Conservation (phyloP, 1,140 invertebrate species). For the Eupristina koningsbergeri region DNA sequence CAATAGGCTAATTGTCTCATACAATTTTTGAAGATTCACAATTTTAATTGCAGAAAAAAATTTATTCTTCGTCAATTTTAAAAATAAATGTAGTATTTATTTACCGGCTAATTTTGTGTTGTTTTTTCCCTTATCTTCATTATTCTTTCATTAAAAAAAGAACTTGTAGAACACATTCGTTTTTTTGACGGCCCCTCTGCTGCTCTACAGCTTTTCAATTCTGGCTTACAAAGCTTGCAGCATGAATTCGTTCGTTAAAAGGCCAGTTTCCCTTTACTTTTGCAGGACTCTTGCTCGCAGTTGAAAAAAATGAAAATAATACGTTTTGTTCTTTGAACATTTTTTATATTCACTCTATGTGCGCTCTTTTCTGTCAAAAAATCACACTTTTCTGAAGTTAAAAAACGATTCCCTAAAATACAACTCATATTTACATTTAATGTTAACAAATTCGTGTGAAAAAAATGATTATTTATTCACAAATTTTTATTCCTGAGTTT, state of each 20-base stretch:
- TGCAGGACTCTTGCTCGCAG: neutral
- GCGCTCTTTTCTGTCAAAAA: neutral
- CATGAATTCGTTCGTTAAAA: conserved; percentile 44
- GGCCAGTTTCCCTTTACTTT: conserved; percentile 36
- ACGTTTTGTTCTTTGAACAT: conserved; percentile 11
- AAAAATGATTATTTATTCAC: neutral
- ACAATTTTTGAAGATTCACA: neutral
- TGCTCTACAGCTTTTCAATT: conserved; percentile 36
- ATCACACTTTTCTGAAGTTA: neutral
- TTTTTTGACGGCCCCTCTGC: conserved; percentile 14
- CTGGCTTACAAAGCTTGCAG: conserved; percentile 29
- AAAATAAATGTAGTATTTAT: neutral
- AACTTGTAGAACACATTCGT: neutral
- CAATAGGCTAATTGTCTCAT: too few species aligned
- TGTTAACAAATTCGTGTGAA: neutral
- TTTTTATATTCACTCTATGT: conserved; percentile 3
- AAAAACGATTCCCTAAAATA: neutral
- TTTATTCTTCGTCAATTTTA: neutral
- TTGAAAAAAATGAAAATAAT: conserved; percentile 31
- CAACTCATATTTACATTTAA: neutral
- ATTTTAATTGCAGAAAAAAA: neutral
- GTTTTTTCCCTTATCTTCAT: neutral
- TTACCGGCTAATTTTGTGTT: neutral
- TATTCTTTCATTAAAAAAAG: neutral
- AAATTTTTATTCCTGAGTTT: neutral